Evolutionary conservation across 2,888 invertebrate species (phyloP), one percentile per base, ranked within the genome.

Genomic region (Drymonia ruficornis): DNA sequence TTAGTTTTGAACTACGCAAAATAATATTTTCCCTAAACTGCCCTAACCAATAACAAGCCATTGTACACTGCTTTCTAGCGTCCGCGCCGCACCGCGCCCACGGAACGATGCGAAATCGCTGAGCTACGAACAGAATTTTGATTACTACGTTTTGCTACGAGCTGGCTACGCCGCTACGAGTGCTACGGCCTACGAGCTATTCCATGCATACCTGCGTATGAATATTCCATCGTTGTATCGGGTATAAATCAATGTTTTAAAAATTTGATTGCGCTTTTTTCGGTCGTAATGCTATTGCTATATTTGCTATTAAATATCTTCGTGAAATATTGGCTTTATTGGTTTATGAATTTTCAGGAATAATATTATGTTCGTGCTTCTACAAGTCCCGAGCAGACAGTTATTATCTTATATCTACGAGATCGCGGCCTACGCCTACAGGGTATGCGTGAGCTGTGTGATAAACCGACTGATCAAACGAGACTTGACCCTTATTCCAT

Each of bases 51-150:
- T n/a, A n/a, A n/a, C n/a, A n/a, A n/a, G n/a, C n/a, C n/a, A n/a
- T n/a, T n/a, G n/a, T n/a, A n/a, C n/a, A n/a, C n/a, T n/a, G n/a
- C n/a, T n/a, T n/a, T n/a, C n/a, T n/a, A n/a, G 74, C 71, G 78
- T 78, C 64, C 74, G 62, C 65, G 62, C 59, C 64, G 69, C 67
- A 64, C 67, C 23, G n/a, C 38, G 11, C 11, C 13, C 18, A 59
- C 57, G 61, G 74, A 76, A 72, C 78, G 81, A 81, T 81, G 72
- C 61, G 68, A 76, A 81, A 83, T 81, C 76, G 77, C 63, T 63
- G 65, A 50, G 74, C 74, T 73, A 74, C 72, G 74, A 63, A 58
- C 79, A 76, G 81, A 83, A 84, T 84, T 83, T 80, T 83, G 84
- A 84, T 79, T 67, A 7, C 53, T 63, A 31, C 31, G 12, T 31